These are phyloP conservation scores for Pantherophis vulpinus DNA, from an alignment of 2,797 vertebrate species.

Conservation along the genomic window DNA sequence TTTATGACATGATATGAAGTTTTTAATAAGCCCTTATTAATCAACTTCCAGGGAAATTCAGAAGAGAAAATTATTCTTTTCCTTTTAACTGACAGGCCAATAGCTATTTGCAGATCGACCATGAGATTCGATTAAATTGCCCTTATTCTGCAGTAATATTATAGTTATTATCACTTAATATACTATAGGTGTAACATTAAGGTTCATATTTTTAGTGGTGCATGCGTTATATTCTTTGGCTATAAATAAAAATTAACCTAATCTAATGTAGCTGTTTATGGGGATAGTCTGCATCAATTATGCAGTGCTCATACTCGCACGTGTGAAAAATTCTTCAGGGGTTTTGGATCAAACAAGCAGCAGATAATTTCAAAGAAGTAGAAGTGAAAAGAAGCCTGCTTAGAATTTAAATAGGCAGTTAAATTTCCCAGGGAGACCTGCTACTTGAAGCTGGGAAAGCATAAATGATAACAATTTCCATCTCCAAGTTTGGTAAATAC, in stretches of 20 bases:
- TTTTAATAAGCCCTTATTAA: background rate
- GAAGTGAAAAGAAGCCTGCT: background rate
- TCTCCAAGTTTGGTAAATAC: background rate
- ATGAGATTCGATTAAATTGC: background rate
- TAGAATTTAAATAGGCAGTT: background rate
- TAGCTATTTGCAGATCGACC: background rate
- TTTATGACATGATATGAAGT: background rate
- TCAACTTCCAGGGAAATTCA: background rate
- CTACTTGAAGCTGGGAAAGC: background rate
- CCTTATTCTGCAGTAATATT: background rate
- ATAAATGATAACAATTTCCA: background rate
- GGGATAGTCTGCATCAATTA: background rate
- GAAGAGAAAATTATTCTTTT: background rate
- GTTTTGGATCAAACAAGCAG: background rate
- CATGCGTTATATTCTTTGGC: background rate
- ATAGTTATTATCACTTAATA: background rate
- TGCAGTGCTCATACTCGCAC: background rate
- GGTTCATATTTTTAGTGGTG: background rate
- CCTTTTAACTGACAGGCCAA: background rate
- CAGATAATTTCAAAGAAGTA: background rate
- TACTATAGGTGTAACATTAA: background rate
- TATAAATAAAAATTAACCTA: background rate
- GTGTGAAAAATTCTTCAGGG: background rate
- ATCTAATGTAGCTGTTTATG: background rate
- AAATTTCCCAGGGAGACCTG: background rate